Evolutionary conservation across 2,797 vertebrate species (phyloP).

Genomic region (Potorous gilbertii): DNA sequence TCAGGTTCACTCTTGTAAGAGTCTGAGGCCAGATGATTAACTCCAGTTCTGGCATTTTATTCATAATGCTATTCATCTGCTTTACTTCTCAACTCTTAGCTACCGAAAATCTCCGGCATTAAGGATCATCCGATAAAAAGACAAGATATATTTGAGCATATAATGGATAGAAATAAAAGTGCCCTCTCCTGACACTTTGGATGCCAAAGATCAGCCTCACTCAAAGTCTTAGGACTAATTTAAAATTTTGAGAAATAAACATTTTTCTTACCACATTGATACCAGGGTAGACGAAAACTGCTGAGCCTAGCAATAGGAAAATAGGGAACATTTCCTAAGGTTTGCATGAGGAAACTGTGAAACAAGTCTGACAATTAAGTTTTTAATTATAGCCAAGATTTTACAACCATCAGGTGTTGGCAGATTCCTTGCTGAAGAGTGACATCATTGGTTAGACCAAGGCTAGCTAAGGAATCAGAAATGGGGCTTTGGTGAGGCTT

Average conservation of each 20-base stretch:
- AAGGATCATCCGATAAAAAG: constrained; percentile 35
- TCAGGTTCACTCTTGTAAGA: not conserved
- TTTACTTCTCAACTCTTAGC: not conserved
- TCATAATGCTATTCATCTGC: not conserved
- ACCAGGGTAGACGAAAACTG: not conserved
- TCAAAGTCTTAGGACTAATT: constrained; percentile 41
- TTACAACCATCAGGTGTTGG: not conserved
- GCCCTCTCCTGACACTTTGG: constrained; percentile 54
- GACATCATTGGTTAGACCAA: not conserved
- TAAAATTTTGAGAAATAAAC: constrained; percentile 50
- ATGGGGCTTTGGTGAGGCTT: no score
- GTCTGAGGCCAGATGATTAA: not conserved
- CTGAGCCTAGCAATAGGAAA: not conserved
- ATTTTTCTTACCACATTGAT: not conserved
- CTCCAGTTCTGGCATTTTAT: not conserved
- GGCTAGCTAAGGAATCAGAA: not conserved
- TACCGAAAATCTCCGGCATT: not conserved
- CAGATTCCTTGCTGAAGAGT: constrained; percentile 9
- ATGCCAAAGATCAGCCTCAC: constrained; percentile 37
- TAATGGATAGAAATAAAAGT: constrained; percentile 64
- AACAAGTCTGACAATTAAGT: not conserved
- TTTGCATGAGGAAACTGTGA: not conserved
- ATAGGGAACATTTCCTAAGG: not conserved
- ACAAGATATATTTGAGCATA: constrained; percentile 8
- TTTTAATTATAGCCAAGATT: constrained; percentile 31